Evolutionary conservation across 2,113 vertebrate genomes (phyloP), one percentile per base, ranked within the genome.

Genomic region (Pongo abelii): DNA sequence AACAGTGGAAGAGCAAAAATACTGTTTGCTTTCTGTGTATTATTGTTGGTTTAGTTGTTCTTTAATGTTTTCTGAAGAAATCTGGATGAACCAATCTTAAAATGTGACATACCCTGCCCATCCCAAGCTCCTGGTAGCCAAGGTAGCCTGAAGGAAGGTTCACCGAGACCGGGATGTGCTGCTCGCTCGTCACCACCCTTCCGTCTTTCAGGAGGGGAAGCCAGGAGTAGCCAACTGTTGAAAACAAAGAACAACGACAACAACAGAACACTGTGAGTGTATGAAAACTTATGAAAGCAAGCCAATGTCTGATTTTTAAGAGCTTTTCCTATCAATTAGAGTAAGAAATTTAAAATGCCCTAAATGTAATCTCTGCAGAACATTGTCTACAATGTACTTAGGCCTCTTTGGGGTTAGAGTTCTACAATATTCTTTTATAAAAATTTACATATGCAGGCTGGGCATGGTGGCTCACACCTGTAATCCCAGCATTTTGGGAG

Each of bases 221-320:
- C 99, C 99, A 99, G 93, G 99, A 99, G 93, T 99, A 99, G 11
- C 99, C 99, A 98, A 99, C 99, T 99, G 96, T 97, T 52, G 98
- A 27, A 81, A 97, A 96, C 80, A 72, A 98, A 17, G 22, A 83
- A 97, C 89, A 77, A 27, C 2, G 18, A 55, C 59, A 98, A 96
- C 57, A 30, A 64, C 27, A 64, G 46, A 12, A 59, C 46, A 78
- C 40, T 5, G 13, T 97, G 38, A 81, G 61, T 27, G 3, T 46
- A 40, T 0, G 6, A 77, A 77, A 61, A 55, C 3, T 20, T 32
- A 67, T 3, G 52, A 55, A 80, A 87, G 79, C 85, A 70, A 90
- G 50, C 2, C 50, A 59, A 35, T 6, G 9, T 27, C 43, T 50
- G 12, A n/a, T 32, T 16, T 83, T 61, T 78, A 46, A 90, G 27